phyloP scores from a whole-genome alignment of 1,140 invertebrate genomes.

The Pseudachorutes palmiensis region DNA sequence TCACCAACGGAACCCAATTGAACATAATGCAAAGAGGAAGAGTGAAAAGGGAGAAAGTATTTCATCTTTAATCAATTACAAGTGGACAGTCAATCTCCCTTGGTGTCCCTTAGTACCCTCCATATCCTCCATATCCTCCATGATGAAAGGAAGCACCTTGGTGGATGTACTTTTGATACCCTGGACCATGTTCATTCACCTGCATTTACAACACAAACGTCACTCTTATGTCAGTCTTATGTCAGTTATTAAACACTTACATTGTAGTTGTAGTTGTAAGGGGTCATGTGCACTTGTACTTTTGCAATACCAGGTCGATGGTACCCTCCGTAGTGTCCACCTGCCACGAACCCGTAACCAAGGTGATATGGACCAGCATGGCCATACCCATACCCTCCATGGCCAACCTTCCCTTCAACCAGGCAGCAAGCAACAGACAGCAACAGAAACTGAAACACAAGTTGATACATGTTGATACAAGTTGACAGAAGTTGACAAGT shows the following conservation, averaged over 20 bases:
- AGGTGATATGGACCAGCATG: background rate
- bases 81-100: too few relatives aligned
- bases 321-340: conserved; percentile 4
- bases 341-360: background rate
- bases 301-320: conserved; percentile 9
- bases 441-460: too few relatives aligned
- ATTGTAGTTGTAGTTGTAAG: conserved; percentile 16
- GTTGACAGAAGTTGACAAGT: too few relatives aligned
- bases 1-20: too few relatives aligned
- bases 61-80: too few relatives aligned
- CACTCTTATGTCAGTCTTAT: background rate
- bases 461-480: too few relatives aligned
- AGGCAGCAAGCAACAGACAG: too few relatives aligned
- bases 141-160: conserved; percentile 11
- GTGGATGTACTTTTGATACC: conserved; percentile 18
- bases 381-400: conserved; percentile 1
- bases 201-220: background rate
- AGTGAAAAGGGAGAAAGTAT: too few relatives aligned
- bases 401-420: conserved; percentile 7
- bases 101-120: conserved; percentile 15
- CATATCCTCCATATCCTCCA: conserved; percentile 6
- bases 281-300: conserved; percentile 15
- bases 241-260: background rate
- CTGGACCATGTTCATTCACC: conserved; percentile 16
- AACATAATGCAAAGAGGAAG: too few relatives aligned